phyloP scores from a whole-genome alignment of 2,888 invertebrate species.

The Scaptomyza flava region DNA sequence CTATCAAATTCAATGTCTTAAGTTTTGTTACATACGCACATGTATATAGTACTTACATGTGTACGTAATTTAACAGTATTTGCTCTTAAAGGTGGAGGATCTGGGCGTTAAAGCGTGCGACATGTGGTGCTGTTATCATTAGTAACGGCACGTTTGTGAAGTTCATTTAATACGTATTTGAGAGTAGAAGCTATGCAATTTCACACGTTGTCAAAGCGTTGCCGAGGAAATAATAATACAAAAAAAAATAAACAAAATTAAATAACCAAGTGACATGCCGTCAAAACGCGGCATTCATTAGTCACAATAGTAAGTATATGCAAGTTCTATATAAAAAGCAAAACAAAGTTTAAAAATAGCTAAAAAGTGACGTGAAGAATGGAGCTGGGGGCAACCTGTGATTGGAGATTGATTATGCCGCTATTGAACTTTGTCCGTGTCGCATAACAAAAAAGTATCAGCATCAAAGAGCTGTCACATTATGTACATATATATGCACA shows the following conservation, averaged over 20 bases:
- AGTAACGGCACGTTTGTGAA: constrained; percentile 64
- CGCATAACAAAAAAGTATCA: constrained; percentile 26
- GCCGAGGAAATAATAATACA: constrained; percentile 1
- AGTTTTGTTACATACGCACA: not conserved
- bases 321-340: constrained; percentile 23
- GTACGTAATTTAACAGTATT: not conserved
- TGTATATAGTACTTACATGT: too few relatives aligned
- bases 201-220: constrained; percentile 66
- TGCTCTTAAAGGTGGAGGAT: constrained; percentile 2
- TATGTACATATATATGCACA: not conserved
- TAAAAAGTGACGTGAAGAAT: constrained; percentile 30
- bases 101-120: constrained; percentile 30
- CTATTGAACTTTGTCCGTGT: constrained; percentile 52
- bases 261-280: constrained; percentile 62
- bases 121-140: constrained; percentile 70
- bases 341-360: constrained; percentile 25
- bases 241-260: not conserved
- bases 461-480: constrained; percentile 49
- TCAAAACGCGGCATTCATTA: constrained; percentile 69
- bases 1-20: not conserved
- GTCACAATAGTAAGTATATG: constrained; percentile 55
- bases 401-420: constrained; percentile 48
- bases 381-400: constrained; percentile 21
- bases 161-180: constrained; percentile 5
- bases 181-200: constrained; percentile 41